A percentile compares a stretch with the other conserved stretches of the same genome.
Evolutionary conservation across 2,888 invertebrate species (phyloP).

Genomic region (Torymus aiolomorphi): DNA sequence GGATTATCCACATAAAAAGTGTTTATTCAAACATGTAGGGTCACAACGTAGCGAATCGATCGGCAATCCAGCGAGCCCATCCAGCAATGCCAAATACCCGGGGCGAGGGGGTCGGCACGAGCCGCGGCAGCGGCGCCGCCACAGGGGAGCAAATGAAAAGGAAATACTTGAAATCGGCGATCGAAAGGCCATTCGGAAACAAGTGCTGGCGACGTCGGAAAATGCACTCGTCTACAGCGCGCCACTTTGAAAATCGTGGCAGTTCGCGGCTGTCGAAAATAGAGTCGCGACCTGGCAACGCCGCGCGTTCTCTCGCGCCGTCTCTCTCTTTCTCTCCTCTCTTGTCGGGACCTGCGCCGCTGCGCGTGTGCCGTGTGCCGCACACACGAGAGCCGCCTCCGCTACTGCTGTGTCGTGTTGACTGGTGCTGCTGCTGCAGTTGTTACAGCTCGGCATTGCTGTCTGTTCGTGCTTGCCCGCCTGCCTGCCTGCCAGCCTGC

Average conservation of each 20-base stretch:
- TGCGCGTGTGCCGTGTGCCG: neutral
- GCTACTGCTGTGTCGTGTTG: too few relatives aligned
- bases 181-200: neutral
- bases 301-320: constrained; percentile 2
- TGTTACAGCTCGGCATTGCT: neutral
- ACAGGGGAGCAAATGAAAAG: neutral
- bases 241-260: constrained; percentile 45
- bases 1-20: too few relatives aligned
- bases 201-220: neutral
- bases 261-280: constrained; percentile 51
- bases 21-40: too few relatives aligned
- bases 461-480: neutral
- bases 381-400: constrained; percentile 6
- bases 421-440: constrained; percentile 7
- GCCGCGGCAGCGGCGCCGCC: too few relatives aligned
- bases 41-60: too few relatives aligned
- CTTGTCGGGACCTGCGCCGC: neutral
- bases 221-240: neutral
- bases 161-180: neutral
- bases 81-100: too few relatives aligned
- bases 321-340: constrained; percentile 23
- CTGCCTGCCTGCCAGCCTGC: too few relatives aligned
- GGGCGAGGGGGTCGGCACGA: too few relatives aligned
- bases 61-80: too few relatives aligned
- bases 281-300: constrained; percentile 44